Base-by-base conservation (phyloP, 2,888 invertebrate genomes). In the Eurois occulta region DNA sequence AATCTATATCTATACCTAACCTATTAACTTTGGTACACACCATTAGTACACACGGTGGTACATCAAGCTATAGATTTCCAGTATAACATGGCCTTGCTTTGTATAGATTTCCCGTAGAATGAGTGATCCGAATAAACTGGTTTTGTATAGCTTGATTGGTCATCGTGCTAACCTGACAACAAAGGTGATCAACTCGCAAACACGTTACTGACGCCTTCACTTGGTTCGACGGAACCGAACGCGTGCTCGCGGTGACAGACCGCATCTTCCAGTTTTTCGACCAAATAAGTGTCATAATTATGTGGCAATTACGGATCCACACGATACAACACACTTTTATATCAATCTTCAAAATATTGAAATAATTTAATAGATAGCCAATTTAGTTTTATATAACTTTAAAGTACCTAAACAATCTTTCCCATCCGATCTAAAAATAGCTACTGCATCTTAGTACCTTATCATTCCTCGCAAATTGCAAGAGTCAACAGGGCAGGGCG, bases 401-500 rank as follows among this genome's bases (percentile, higher is more conserved):
- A 52, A 52, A 3, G 43, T 8, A 48, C 32, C n/a, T 24, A n/a
- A 18, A 43, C 1, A 81, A 67, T 55, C 13, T 65, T 48, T 52
- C 2, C 46, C 35, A 69, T 67, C 41, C 32, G 41, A 75, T 72
- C 62, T 4, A 55, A 66, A 80, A 83, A 81, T 64, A 85, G 64
- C 70, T 41, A 41, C 13, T 52, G 35, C 65, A 58, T 75, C 75
- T 81, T 70, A 67, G 66, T 28, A 28, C 62, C 66, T 71, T 73
- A 76, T 76, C 72, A 73, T 60, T 35, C 24, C 35, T 81, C 48
- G 52, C 72, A 85, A 85, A 85, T 81, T 85, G 70, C 55, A 81
- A 76, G 64, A 85, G 86, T 76, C 72, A 85, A 85, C 86, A 85
- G 58, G 24, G 69, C 86, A 85, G 58, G 24, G 69, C 41, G 81